Conservation (phyloP, 2,113 vertebrate genomes). For the Kryptolebias marmoratus region DNA sequence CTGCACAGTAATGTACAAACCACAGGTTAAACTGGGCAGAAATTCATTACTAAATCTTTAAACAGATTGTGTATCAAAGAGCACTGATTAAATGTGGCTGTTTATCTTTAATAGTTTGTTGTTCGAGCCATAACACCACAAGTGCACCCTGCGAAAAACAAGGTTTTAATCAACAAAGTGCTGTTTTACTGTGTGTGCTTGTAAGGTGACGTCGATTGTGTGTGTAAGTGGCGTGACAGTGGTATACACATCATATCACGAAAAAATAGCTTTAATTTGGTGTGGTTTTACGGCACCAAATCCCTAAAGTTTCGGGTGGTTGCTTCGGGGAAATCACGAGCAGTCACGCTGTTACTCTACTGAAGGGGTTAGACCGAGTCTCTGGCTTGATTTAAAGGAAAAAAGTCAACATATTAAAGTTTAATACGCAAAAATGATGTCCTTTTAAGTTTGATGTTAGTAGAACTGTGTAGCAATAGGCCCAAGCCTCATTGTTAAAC, state of each 20-base stretch:
- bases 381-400: background rate
- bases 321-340: constrained; percentile 63
- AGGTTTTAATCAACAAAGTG: too few relatives aligned
- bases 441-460: rapidly evolving
- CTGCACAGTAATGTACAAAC: too few relatives aligned
- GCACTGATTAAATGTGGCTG: too few relatives aligned
- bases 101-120: too few relatives aligned
- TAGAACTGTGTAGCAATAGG: rapidly evolving
- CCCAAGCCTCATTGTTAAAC: background rate
- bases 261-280: background rate
- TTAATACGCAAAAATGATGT: rapidly evolving
- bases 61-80: too few relatives aligned
- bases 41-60: too few relatives aligned
- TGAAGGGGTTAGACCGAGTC: background rate
- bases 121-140: too few relatives aligned
- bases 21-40: too few relatives aligned
- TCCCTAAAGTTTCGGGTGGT: constrained; percentile 13
- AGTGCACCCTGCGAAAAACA: too few relatives aligned
- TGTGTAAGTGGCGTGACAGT: background rate
- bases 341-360: constrained; percentile 58
- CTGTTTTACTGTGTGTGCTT: background rate
- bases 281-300: background rate
- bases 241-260: background rate
- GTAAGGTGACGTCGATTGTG: background rate
- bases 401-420: constrained; percentile 2